These are phyloP conservation scores for Dendrolimus punctatus DNA, from an alignment of 1,140 invertebrate species.

Conservation along the genomic window DNA sequence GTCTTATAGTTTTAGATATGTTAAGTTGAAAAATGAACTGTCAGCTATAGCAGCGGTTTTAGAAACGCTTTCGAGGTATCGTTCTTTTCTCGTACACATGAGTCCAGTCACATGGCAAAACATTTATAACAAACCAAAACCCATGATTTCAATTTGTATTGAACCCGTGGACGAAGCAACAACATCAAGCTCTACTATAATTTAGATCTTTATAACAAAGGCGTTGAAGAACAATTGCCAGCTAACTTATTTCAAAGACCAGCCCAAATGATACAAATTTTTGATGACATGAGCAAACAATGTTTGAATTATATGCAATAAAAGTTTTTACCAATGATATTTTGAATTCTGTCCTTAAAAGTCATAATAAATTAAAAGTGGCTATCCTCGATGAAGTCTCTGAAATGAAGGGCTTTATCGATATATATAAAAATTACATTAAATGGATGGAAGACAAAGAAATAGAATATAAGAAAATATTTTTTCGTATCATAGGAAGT, in stretches of 20 bases:
- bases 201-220: constrained; percentile 2
- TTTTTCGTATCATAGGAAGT: constrained; percentile 16
- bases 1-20: constrained; percentile 13
- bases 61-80: constrained; percentile 22
- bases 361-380: constrained; percentile 11
- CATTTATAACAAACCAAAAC: background rate
- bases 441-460: constrained; percentile 18
- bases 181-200: background rate
- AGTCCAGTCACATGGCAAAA: constrained; percentile 16
- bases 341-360: constrained; percentile 10
- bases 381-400: constrained; percentile 8
- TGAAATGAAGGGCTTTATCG: constrained; percentile 12
- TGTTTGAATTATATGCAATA: constrained; percentile 27
- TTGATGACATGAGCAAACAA: constrained; percentile 18
- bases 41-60: constrained; percentile 8
- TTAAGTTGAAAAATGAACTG: constrained; percentile 22
- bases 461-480: constrained; percentile 11
- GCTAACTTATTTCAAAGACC: constrained; percentile 24
- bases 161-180: background rate
- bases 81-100: constrained; percentile 19
- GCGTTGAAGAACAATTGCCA: constrained; percentile 2
- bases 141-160: no score
- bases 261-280: constrained; percentile 13
- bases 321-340: constrained; percentile 12
- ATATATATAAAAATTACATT: constrained; percentile 12